Percentiles rank a stretch among this genome's conserved stretches.
These are phyloP conservation scores for Pelusios castaneus DNA, from an alignment of 2,113 vertebrate species.

Conservation along the genomic window DNA sequence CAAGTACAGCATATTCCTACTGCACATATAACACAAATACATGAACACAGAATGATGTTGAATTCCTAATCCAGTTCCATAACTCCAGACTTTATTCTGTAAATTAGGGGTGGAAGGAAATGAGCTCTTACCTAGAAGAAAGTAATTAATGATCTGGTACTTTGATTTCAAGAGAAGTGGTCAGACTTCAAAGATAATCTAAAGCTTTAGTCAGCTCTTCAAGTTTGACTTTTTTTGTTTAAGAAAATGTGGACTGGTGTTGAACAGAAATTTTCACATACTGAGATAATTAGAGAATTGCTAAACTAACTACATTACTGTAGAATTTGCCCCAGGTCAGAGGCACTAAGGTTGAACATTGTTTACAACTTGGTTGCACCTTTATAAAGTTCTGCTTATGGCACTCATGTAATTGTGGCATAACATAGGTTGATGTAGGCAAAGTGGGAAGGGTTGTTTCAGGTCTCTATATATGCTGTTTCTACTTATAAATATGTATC, in stretches of 20 bases:
- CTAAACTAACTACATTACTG: neutral
- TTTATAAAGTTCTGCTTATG: neutral
- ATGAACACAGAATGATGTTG: neutral
- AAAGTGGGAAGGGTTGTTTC: neutral
- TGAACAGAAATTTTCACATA: neutral
- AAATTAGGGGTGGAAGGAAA: neutral
- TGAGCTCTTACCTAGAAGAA: neutral
- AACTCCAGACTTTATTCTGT: neutral
- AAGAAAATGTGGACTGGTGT: neutral
- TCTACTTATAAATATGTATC: neutral
- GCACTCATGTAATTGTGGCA: neutral
- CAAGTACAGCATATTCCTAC: neutral
- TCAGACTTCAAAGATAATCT: neutral
- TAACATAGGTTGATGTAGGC: neutral
- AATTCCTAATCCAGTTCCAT: neutral
- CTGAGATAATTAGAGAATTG: neutral
- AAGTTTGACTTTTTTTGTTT: neutral
- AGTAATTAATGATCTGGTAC: neutral
- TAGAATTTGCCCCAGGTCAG: neutral
- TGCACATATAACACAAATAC: neutral
- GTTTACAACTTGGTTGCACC: neutral
- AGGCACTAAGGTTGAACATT: neutral
- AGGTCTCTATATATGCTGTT: neutral
- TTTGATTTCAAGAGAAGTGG: neutral
- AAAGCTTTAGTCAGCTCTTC: neutral